These are phyloP conservation scores for Luscinia megarhynchos DNA, from an alignment of 2,797 vertebrate species.

Conservation along the genomic window DNA sequence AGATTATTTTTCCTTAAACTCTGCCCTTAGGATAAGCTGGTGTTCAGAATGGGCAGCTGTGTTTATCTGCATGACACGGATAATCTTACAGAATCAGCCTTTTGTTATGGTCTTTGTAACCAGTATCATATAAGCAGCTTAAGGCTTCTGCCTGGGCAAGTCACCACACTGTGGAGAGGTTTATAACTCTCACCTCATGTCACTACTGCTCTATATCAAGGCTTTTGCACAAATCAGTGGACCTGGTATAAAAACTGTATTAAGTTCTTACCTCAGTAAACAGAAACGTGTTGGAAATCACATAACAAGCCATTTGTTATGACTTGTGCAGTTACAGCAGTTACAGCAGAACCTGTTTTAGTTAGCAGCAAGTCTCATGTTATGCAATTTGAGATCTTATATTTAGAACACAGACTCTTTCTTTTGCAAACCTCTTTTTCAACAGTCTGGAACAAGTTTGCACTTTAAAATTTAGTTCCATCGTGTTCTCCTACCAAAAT, in stretches of 20 bases:
- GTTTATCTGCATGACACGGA: background rate
- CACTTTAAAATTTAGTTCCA: background rate
- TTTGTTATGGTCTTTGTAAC: background rate
- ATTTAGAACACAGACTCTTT: background rate
- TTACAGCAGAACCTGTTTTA: background rate
- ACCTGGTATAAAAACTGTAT: background rate
- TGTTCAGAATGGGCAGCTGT: background rate
- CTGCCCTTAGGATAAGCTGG: background rate
- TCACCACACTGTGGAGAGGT: background rate
- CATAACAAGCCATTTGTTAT: background rate
- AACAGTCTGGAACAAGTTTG: background rate
- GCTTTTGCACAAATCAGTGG: background rate
- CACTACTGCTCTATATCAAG: background rate
- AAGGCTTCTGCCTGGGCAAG: background rate
- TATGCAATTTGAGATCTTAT: background rate
- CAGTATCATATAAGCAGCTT: background rate
- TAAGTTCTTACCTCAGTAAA: background rate
- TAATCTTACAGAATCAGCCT: background rate
- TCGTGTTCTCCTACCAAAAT: background rate
- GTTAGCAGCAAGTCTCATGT: background rate
- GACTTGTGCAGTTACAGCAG: background rate
- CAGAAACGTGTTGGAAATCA: background rate
- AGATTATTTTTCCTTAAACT: background rate
- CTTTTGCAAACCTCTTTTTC: background rate
- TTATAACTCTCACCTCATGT: background rate